Percentiles rank a stretch among this genome's conserved stretches.
Evolutionary conservation across 2,797 vertebrate genomes (phyloP).

Genomic region (Takifugu rubripes): DNA sequence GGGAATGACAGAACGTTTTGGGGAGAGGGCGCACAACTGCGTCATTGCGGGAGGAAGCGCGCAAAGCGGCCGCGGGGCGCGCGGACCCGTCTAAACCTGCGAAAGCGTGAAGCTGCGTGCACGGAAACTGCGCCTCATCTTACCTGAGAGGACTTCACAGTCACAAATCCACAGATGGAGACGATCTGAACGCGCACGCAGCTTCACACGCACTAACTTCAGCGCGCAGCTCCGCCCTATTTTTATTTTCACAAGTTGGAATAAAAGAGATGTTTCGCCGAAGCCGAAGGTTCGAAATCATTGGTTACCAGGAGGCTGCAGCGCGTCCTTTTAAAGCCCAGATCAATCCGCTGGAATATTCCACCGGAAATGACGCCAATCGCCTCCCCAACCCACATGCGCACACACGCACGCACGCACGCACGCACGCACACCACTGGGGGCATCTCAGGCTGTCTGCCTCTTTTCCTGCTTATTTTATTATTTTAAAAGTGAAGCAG

Average conservation of each 20-base stretch:
- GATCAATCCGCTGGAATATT: slow-evolving; percentile 67
- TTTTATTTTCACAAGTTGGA: not conserved
- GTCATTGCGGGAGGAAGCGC: no score
- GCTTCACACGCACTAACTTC: not conserved
- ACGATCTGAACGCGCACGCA: not conserved
- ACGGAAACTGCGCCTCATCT: not conserved
- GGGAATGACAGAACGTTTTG: no score
- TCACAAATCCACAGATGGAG: not conserved
- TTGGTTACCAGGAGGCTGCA: slow-evolving; percentile 5
- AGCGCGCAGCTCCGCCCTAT: not conserved
- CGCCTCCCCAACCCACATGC: not conserved
- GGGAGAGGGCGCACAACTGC: no score
- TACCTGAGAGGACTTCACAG: not conserved
- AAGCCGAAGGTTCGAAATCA: not conserved
- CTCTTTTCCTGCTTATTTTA: no score
- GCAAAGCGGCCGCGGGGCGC: no score
- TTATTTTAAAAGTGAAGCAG: no score
- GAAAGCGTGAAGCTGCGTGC: not conserved
- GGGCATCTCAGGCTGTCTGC: not conserved
- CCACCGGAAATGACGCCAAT: slow-evolving; percentile 73
- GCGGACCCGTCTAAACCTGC: no score
- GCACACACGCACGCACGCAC: not conserved
- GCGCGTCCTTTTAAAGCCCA: slow-evolving; percentile 65
- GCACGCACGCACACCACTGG: not conserved
- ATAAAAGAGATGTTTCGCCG: not conserved